Evolutionary conservation across 2,888 invertebrate species (phyloP).

Genomic region (Epistrophe eligans): DNA sequence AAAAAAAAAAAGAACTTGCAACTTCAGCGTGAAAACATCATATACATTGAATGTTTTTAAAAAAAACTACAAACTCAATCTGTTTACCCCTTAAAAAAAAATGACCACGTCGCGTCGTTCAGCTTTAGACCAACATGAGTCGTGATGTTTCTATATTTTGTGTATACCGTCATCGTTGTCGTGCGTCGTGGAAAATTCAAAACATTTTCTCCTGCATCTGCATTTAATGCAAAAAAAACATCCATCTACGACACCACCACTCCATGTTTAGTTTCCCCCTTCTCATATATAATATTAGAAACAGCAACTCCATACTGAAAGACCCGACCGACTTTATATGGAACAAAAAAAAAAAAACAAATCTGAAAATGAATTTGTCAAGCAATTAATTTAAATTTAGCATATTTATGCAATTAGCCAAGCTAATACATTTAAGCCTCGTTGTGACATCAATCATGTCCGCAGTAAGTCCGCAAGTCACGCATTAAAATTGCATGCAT

Average conservation of each 20-base stretch:
- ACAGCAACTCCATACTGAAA: neutral
- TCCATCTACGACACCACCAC: neutral
- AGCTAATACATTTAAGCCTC: conserved; percentile 72
- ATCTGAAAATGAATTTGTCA: conserved; percentile 58
- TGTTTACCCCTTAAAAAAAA: conserved; percentile 14
- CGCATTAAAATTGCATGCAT: conserved; percentile 64
- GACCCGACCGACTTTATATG: neutral
- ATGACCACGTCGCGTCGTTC: conserved; percentile 14
- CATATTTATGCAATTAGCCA: conserved; percentile 72
- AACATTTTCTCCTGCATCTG: conserved; percentile 14
- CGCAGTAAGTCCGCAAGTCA: conserved; percentile 58
- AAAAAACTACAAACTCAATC: neutral
- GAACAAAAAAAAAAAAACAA: conserved; percentile 5
- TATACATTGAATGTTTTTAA: neutral
- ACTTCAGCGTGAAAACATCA: conserved; percentile 22
- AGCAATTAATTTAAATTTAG: conserved; percentile 74
- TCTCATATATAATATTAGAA: neutral
- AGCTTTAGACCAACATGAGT: neutral
- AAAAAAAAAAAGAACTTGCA: neutral
- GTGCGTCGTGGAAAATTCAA: conserved; percentile 4
- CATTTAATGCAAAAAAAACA: neutral
- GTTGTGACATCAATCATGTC: conserved; percentile 67
- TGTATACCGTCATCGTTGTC: conserved; percentile 19
- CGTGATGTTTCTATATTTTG: conserved; percentile 26
- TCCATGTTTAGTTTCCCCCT: neutral